Evolutionary conservation across 1,140 invertebrate genomes (phyloP).

Genomic region (Neodiprion lecontei): DNA sequence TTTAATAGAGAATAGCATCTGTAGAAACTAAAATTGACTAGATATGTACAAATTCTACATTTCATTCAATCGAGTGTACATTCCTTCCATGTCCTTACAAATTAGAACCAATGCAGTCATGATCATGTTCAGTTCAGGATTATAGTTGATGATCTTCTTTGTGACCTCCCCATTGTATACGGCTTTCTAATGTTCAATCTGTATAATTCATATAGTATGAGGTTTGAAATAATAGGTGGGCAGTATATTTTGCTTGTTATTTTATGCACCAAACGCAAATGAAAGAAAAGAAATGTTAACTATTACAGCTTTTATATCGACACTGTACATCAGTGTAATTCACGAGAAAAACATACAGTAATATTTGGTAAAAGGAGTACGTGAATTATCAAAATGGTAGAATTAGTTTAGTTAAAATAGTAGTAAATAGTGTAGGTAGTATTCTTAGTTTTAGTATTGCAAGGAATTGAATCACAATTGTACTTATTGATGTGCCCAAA

Average conservation of each 20-base stretch:
- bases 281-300: neutral
- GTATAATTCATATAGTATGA: neutral
- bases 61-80: neutral
- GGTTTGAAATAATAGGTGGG: neutral
- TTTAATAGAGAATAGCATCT: too few relatives aligned
- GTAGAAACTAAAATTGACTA: neutral
- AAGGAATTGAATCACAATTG: neutral
- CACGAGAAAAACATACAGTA: slow-evolving; percentile 9
- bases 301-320: slow-evolving; percentile 11
- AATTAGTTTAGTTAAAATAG: neutral
- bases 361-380: slow-evolving; percentile 4
- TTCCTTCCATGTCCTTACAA: neutral
- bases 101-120: too few relatives aligned
- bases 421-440: slow-evolving; percentile 9
- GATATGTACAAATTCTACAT: neutral
- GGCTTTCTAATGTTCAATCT: neutral
- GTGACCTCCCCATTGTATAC: neutral
- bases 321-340: slow-evolving; percentile 8
- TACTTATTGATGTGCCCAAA: slow-evolving; percentile 10
- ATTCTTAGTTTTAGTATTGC: neutral
- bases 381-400: neutral
- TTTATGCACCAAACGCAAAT: neutral
- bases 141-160: neutral
- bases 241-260: neutral
- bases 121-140: neutral